These are phyloP conservation scores for Dicranocentrus wangi DNA, from an alignment of 2,888 invertebrate genomes.

Conservation along the genomic window DNA sequence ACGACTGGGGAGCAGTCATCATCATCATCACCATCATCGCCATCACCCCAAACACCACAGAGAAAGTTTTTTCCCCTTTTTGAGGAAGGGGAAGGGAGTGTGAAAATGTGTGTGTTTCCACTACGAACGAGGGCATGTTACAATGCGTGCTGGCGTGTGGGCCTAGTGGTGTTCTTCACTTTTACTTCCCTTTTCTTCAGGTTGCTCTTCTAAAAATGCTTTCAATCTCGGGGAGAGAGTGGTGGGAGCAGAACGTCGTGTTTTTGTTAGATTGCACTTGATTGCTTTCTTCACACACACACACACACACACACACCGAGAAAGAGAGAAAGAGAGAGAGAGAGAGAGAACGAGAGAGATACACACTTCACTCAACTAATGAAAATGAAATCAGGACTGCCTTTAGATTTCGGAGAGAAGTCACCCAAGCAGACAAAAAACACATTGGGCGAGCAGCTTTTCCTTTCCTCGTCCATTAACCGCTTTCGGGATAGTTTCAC, in stretches of 20 bases:
- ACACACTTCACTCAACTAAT: constrained; percentile 55
- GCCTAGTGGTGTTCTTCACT: not conserved
- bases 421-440: constrained; percentile 54
- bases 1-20: constrained; percentile 46
- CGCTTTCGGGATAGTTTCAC: too few species aligned
- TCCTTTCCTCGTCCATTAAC: too few species aligned
- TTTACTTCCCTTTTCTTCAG: constrained; percentile 11
- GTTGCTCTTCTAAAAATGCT: constrained; percentile 9
- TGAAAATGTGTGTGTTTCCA: constrained; percentile 47
- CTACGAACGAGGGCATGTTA: too few species aligned
- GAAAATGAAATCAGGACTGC: constrained; percentile 52
- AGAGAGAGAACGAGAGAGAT: not conserved
- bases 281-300: constrained; percentile 49
- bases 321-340: too few species aligned
- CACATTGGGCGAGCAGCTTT: not conserved
- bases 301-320: constrained; percentile 31
- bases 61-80: constrained; percentile 28
- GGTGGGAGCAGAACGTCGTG: constrained; percentile 26
- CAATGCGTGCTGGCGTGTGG: constrained; percentile 22
- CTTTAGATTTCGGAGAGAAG: constrained; percentile 10
- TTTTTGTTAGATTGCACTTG: constrained; percentile 33
- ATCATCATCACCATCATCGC: constrained; percentile 28
- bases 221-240: constrained; percentile 6
- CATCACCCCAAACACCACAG: constrained; percentile 12
- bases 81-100: constrained; percentile 29